Base-by-base conservation (phyloP, 92 coral and sea anemone genomes). In the Heteractis magnifica region DNA sequence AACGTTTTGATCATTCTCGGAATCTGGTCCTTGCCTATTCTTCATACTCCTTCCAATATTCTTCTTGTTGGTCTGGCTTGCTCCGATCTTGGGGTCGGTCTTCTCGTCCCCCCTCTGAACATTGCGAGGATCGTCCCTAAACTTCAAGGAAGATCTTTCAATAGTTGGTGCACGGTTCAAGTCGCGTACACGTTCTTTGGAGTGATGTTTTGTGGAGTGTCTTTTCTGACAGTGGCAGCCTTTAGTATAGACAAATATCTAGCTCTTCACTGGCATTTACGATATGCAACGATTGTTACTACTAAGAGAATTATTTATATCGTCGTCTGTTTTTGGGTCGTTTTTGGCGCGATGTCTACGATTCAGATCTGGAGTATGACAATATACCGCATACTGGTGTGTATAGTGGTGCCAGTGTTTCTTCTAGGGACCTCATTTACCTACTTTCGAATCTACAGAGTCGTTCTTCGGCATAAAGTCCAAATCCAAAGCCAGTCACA, bases 301-400 rank as follows among this genome's bases (percentile, higher is more conserved):
- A 75, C 81, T 10, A 84, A 71, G 60, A 75, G 75, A 49, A 79
- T 86, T 79, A 77, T 76, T 11, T 52, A 71, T 48, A 55, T 84
- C 15, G 84, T 89, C 20, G 52, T 80, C 14, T 71, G 72, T 48
- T 71, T 89, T 26, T 89, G 92, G 92, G 51, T 89, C 19, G n/a
- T 89, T 10, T 78, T 86, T 79, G 85, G 82, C 48, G 77, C 81
- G 6, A 79, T 89, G 65, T 86, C 86, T 4, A 71, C 85, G 51
- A 75, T 89, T 26, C 88, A 89, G 18, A 83, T 89, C 49, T 75
- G 87, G 86, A 81, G 85, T 56, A 89, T 89, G 92, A 82, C 86
- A 10, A 82, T 85, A 58, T 89, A 89, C 56, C 80, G 87, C n/a
- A 71, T 89, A 4, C 49, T 83, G 13, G 85, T 89, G 34, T 85